These are phyloP conservation scores for Amiota communis DNA, from an alignment of 2,888 invertebrate species.

Conservation along the genomic window DNA sequence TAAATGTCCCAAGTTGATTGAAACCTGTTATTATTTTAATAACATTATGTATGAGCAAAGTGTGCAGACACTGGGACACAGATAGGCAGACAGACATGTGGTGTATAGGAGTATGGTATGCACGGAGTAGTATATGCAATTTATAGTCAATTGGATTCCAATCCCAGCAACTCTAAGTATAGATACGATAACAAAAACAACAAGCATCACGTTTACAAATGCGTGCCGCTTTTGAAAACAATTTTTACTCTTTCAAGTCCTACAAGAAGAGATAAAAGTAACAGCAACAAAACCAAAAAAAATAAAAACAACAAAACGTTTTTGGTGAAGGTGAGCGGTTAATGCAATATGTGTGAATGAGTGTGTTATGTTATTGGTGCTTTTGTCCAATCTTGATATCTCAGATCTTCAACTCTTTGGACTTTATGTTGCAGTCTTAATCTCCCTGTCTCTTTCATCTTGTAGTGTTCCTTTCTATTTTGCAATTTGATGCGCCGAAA, in stretches of 20 bases:
- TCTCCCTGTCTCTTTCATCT: too few species aligned
- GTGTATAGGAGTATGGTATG: too few species aligned
- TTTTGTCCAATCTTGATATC: slow-evolving; percentile 24
- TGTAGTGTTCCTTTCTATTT: slow-evolving; percentile 24
- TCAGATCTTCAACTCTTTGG: neutral
- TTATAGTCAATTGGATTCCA: slow-evolving; percentile 20
- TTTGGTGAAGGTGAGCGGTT: slow-evolving; percentile 9
- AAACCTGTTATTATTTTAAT: slow-evolving; percentile 27
- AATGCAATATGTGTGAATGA: neutral
- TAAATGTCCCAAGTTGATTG: neutral
- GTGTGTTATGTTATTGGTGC: neutral
- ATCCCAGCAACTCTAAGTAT: neutral
- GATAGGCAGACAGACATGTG: neutral
- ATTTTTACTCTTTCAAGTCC: neutral
- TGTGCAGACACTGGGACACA: neutral
- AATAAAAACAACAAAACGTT: neutral
- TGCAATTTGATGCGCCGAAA: slow-evolving; percentile 27
- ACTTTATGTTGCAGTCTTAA: slow-evolving; percentile 7
- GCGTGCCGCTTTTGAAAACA: neutral
- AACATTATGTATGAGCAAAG: slow-evolving; percentile 21
- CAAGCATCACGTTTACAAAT: neutral
- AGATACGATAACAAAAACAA: neutral
- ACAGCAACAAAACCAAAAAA: too few species aligned
- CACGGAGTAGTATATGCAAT: neutral
- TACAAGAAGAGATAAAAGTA: neutral